These are phyloP conservation scores for Clunio marinus DNA, from an alignment of 2,888 invertebrate genomes.

Conservation along the genomic window DNA sequence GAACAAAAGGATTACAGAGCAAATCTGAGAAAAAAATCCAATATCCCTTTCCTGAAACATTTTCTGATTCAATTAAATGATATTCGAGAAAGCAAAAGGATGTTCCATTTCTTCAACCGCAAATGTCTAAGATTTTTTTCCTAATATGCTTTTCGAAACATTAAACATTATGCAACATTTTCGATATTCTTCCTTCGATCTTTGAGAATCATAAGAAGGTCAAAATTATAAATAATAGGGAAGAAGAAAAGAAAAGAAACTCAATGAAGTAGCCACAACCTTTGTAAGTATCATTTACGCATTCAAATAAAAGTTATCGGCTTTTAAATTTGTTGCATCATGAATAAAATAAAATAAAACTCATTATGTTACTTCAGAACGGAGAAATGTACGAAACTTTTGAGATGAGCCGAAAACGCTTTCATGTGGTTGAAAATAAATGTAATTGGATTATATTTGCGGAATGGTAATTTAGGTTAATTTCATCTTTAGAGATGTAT, in stretches of 20 bases:
- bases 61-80: slow-evolving; percentile 7
- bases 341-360: too few species aligned
- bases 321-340: too few species aligned
- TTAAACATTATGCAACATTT: slow-evolving; percentile 20
- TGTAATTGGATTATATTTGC: background rate
- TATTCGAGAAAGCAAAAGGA: background rate
- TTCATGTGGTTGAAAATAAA: background rate
- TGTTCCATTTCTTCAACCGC: too few species aligned
- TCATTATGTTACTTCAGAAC: too few species aligned
- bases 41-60: slow-evolving; percentile 12
- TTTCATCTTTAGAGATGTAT: background rate
- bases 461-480: background rate
- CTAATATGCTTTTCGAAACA: too few species aligned
- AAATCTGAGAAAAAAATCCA: slow-evolving; percentile 1
- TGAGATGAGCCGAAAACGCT: too few species aligned
- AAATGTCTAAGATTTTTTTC: too few species aligned
- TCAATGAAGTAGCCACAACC: background rate
- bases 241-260: slow-evolving; percentile 1
- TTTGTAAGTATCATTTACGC: background rate
- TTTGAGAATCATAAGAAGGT: background rate
- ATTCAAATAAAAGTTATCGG: too few species aligned
- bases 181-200: too few species aligned
- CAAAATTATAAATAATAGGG: background rate
- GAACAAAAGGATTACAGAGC: slow-evolving; percentile 11
- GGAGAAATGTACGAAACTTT: too few species aligned